A percentile compares a stretch with the other conserved stretches of the same genome.
These are phyloP conservation scores for Austrolebias charrua DNA, from an alignment of 2,797 vertebrate species.

Conservation along the genomic window DNA sequence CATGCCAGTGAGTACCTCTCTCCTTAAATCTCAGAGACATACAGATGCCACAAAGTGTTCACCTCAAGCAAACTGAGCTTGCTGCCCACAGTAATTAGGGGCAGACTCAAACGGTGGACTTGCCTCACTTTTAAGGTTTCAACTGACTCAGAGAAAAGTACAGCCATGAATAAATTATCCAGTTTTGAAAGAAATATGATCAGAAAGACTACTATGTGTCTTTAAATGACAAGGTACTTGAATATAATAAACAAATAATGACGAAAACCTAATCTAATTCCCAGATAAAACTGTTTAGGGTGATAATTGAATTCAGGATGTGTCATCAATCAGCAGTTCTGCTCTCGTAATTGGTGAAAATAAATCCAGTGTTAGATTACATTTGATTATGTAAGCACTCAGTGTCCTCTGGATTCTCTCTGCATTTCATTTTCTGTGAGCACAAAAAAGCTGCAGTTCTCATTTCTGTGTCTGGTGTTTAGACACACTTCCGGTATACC, in stretches of 20 bases:
- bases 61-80: slow-evolving; percentile 6
- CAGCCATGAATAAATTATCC: slow-evolving; percentile 31
- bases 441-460: slow-evolving; percentile 38
- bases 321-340: slow-evolving; percentile 73
- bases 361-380: slow-evolving; percentile 70
- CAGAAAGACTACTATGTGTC: slow-evolving; percentile 50
- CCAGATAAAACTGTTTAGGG: slow-evolving; percentile 69
- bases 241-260: background rate
- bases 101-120: background rate
- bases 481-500: slow-evolving; percentile 44
- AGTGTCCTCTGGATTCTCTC: slow-evolving; percentile 57
- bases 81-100: slow-evolving; percentile 8
- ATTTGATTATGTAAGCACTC: slow-evolving; percentile 68
- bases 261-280: slow-evolving; percentile 58
- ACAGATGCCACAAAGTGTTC: background rate
- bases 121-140: background rate
- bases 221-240: slow-evolving; percentile 57
- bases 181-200: slow-evolving; percentile 37
- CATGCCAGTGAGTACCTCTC: slow-evolving; percentile 90
- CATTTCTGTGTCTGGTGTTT: slow-evolving; percentile 59
- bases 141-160: slow-evolving; percentile 35
- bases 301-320: slow-evolving; percentile 71
- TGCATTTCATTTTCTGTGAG: slow-evolving; percentile 58
- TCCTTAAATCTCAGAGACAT: background rate
- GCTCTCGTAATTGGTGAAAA: slow-evolving; percentile 69